Evolutionary conservation across 2,888 invertebrate genomes (phyloP).

Genomic region (Cylindroiulus punctatus): DNA sequence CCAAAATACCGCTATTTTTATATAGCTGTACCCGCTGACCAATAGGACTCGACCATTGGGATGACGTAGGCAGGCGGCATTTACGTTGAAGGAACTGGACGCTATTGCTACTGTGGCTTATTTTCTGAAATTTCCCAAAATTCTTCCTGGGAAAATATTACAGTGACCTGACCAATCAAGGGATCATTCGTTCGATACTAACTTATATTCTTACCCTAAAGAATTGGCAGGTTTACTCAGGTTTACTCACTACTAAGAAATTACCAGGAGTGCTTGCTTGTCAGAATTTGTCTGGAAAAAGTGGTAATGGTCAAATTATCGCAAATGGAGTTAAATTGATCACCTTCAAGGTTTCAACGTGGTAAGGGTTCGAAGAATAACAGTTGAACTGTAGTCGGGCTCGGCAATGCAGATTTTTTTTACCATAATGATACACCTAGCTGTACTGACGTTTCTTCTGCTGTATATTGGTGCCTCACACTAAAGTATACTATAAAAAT

Average conservation of each 20-base stretch:
- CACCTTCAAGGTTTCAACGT: too few relatives aligned
- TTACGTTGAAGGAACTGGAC: background rate
- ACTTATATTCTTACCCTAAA: too few relatives aligned
- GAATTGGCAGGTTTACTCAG: too few relatives aligned
- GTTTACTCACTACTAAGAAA: background rate
- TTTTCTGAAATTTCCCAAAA: background rate
- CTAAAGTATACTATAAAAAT: too few relatives aligned
- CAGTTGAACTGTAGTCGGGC: too few relatives aligned
- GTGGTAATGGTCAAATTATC: background rate
- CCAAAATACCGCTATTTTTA: conserved; percentile 44
- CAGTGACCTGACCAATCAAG: background rate
- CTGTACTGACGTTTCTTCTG: too few relatives aligned
- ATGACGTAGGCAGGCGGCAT: conserved; percentile 31
- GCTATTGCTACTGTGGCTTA: background rate
- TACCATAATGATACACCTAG: too few relatives aligned
- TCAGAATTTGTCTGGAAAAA: background rate
- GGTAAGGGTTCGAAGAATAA: too few relatives aligned
- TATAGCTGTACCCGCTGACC: background rate
- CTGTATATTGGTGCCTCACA: too few relatives aligned
- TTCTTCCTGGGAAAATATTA: background rate
- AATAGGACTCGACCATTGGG: background rate
- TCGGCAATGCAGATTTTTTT: too few relatives aligned
- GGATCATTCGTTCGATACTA: background rate
- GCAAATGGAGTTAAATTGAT: background rate
- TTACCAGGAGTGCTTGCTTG: background rate